Evolutionary conservation across 2,113 vertebrate genomes (phyloP), one percentile per base, ranked within the genome.

Genomic region (Daphoenositta chrysoptera): DNA sequence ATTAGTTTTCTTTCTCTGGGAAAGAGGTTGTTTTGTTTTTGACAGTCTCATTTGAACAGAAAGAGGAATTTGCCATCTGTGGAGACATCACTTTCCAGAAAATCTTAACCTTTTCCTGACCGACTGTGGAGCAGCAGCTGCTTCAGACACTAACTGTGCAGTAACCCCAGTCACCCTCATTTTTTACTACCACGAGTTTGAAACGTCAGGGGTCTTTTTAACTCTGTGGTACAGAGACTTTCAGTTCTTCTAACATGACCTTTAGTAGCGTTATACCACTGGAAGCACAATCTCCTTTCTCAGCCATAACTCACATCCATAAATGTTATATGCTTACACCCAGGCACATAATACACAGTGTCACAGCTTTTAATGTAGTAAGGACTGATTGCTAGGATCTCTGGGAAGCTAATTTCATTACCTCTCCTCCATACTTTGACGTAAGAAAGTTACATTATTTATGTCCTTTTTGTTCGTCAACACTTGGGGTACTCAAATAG

Each of bases 11-110:
- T 90, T 96, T 96, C 87, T 88, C 90, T 95, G 95, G 85, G 87
- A 95, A 96, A 93, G 87, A 87, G 39, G 70, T 80, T 94, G 84
- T 77, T 96, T 94, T 96, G 89, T 3, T 95, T 95, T 68, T 94
- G 89, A 95, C 58, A 61, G 91, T 90, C 84, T 95, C 72, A 79
- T 85, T 93, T 94, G 91, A 97, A 95, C 78, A 95, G 91, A 94
- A 97, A 96, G 95, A 85, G 89, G 89, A 97, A 97, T 96, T 90
- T 93, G 90, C 87, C 94, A 93, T 93, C 93, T 96, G 91, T 88
- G 94, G 93, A 95, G 75, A 90, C 12, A 2, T 70, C 82, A 93
- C 54, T 94, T 94, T 96, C 68, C 91, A 96, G 93, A 96, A 94
- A 94, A 95, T 44, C 42, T 96, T 96, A 97, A 97, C 95, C 88